Evolutionary conservation across 2,888 invertebrate species (phyloP).

Genomic region (Galeruca laticollis): DNA sequence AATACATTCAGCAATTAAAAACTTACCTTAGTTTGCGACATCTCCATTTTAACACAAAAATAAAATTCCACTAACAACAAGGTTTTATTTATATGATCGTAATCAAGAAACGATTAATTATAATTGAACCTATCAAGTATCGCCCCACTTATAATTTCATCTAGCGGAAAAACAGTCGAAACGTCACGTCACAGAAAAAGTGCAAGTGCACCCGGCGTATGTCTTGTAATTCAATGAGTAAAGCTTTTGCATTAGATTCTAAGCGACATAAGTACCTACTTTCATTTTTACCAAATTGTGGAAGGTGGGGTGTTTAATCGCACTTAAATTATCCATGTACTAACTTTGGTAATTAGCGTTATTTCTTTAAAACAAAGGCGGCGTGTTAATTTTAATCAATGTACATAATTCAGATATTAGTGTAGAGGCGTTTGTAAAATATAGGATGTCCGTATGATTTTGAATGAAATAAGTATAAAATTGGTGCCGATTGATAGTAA

Average conservation of each 20-base stretch:
- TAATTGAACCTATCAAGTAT: neutral
- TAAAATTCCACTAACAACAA: neutral
- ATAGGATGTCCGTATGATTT: too few relatives aligned
- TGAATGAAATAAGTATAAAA: too few relatives aligned
- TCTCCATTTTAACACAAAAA: neutral
- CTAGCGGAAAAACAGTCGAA: neutral
- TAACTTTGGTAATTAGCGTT: neutral
- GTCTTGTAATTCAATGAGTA: slow-evolving; percentile 3
- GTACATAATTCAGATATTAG: too few relatives aligned
- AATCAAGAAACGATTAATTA: neutral
- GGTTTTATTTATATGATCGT: slow-evolving; percentile 1
- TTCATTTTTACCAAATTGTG: slow-evolving; percentile 6
- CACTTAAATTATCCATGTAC: neutral
- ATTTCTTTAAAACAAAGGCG: too few relatives aligned
- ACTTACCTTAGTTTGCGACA: neutral
- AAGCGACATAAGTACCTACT: neutral
- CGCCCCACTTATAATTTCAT: slow-evolving; percentile 3
- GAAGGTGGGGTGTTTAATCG: slow-evolving; percentile 8
- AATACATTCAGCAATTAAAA: neutral
- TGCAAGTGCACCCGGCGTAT: neutral
- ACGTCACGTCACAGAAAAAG: slow-evolving; percentile 11
- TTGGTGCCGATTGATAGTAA: too few relatives aligned
- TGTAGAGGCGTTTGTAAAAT: too few relatives aligned
- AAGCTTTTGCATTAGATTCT: neutral
- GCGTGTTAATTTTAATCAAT: too few relatives aligned